Evolutionary conservation across 2,797 vertebrate genomes (phyloP), one percentile per base, ranked within the genome.

Genomic region (Craterocephalus amniculus): DNA sequence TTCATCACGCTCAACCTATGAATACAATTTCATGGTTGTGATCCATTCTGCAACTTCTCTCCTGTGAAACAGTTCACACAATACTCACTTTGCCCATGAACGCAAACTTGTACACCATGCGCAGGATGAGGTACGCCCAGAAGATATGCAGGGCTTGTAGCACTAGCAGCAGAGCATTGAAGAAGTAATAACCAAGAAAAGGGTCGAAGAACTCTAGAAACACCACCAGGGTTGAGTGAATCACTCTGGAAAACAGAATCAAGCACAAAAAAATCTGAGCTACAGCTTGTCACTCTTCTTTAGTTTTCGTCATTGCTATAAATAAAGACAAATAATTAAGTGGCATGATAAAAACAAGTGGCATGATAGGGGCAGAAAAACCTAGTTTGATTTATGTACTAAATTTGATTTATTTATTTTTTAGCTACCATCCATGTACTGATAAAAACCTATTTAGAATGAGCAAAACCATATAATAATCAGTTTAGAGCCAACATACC

Each of bases 71-170:
- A 22, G 18, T 52, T 56, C n/a, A 55, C 43, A 67, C 12, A 14
- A 36, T 4, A 1, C 92, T 73, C 89, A 98, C 97, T 94, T 94
- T 95, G 83, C 98, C 98, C 61, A 87, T 58, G 74, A 92, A 89
- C 43, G 93, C 26, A 81, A 98, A 97, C 76, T 92, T 96, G 88
- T 77, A 93, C 81, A 97, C 75, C 97, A 99, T 98, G n/a, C 93
- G 95, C 54, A 98, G 86, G 81, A 99, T 97, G 24, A 99, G 92
- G 65, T 89, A 95, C 13, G 96, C 96, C 98, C 97, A 99, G 91
- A 97, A 99, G 71, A 97, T 9, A 31, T 99, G 97, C 32, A 99
- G 93, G 1, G 90, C 56, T 85, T 98, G 97, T 43, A 99, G 94
- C 38, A 93, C 63, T 12, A 94, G 52, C 74, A 99, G 92, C 4